Conservation (phyloP, 2,888 invertebrate species). For the Drosophila melanosoma region DNA sequence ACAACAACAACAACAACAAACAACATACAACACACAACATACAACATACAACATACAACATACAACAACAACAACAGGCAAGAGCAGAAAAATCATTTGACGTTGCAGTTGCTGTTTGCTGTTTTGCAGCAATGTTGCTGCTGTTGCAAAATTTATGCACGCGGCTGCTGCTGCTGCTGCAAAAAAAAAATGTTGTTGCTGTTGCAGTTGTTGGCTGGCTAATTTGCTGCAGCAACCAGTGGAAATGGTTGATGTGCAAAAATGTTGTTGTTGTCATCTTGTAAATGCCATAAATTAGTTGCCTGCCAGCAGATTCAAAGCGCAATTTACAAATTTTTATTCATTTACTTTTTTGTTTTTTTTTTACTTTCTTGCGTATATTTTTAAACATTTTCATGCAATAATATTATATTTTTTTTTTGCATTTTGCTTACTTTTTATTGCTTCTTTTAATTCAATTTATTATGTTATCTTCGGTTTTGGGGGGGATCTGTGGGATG, state of each 20-base stretch:
- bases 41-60: conserved; percentile 69
- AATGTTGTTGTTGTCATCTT: conserved; percentile 66
- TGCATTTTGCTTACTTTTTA: conserved; percentile 24
- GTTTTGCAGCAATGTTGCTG: conserved; percentile 45
- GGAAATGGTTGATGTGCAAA: conserved; percentile 79
- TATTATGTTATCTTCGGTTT: conserved; percentile 45
- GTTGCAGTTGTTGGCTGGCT: conserved; percentile 56
- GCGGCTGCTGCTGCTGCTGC: conserved; percentile 59
- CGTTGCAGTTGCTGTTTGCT: conserved; percentile 55
- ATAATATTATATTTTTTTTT: conserved; percentile 29
- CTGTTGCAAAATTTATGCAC: conserved; percentile 73
- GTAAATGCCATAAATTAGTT: conserved; percentile 79
- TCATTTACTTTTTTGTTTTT: conserved; percentile 31
- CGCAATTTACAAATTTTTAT: conserved; percentile 62
- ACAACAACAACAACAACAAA: conserved; percentile 42
- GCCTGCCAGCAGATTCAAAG: conserved; percentile 68
- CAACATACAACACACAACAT: conserved; percentile 48
- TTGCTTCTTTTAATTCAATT: conserved; percentile 59
- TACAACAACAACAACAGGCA: conserved; percentile 38
- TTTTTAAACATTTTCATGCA: conserved; percentile 31
- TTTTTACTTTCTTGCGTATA: conserved; percentile 17
- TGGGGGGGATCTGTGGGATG: conserved; percentile 33
- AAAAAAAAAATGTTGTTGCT: conserved; percentile 36
- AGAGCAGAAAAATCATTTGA: conserved; percentile 67
- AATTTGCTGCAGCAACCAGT: conserved; percentile 72